A percentile compares a stretch with the other conserved stretches of the same genome.
Evolutionary conservation across 2,113 vertebrate species (phyloP).

Genomic region (Pardalotus punctatus): DNA sequence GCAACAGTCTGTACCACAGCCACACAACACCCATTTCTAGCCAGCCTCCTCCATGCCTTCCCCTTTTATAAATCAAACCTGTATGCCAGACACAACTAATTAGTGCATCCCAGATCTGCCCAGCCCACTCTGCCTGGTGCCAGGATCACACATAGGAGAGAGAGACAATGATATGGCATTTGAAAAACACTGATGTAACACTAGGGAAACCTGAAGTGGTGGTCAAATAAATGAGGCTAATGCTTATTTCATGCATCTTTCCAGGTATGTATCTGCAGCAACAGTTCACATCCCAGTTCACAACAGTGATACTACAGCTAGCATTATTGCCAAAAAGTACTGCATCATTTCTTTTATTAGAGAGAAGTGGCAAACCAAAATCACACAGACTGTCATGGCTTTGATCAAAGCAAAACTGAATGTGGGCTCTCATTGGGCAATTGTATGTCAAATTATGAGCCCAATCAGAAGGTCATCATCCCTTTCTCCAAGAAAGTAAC

Average conservation of each 20-base stretch:
- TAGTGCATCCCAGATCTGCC: neutral
- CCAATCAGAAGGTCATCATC: neutral
- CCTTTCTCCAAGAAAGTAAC: neutral
- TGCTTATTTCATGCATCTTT: neutral
- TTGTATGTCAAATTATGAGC: neutral
- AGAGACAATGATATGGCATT: neutral
- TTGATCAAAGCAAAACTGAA: neutral
- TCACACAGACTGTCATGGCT: neutral
- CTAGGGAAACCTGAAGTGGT: neutral
- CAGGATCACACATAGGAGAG: neutral
- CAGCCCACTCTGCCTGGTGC: neutral
- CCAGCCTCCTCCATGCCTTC: neutral
- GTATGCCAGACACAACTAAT: neutral
- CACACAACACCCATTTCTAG: neutral
- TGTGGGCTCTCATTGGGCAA: neutral
- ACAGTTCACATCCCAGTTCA: neutral
- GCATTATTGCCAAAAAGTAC: neutral
- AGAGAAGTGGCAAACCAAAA: neutral
- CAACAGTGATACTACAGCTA: neutral
- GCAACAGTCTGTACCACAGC: neutral
- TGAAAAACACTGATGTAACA: neutral
- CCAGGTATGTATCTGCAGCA: neutral
- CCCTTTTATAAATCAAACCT: neutral
- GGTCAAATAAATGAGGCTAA: neutral
- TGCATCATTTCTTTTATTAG: neutral